Percentiles rank a stretch among this genome's conserved stretches.
These are phyloP conservation scores for Bubo bubo DNA, from an alignment of 2,113 vertebrate species.

Conservation along the genomic window DNA sequence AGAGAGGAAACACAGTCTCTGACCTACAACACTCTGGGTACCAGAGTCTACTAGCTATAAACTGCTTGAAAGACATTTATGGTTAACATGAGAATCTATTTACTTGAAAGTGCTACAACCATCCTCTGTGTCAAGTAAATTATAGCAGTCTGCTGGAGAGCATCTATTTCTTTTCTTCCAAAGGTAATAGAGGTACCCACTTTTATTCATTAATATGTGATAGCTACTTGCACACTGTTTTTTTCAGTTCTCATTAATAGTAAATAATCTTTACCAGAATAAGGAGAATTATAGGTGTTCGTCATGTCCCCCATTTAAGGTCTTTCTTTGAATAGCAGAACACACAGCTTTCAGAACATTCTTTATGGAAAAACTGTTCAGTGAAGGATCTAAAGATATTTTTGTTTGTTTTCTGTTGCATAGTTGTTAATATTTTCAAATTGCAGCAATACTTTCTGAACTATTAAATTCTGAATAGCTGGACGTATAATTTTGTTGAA, in stretches of 20 bases:
- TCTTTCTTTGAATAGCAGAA: not conserved
- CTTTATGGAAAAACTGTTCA: not conserved
- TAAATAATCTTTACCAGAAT: not conserved
- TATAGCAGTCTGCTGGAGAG: not conserved
- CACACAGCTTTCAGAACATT: not conserved
- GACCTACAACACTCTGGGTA: not conserved
- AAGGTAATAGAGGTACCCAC: not conserved
- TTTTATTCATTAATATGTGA: constrained; percentile 34
- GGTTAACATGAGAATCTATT: not conserved
- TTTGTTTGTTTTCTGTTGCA: not conserved
- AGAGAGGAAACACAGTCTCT: not conserved
- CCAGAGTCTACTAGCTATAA: not conserved
- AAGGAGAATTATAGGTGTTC: not conserved
- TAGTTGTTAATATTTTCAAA: not conserved
- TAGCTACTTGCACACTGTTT: constrained; percentile 28
- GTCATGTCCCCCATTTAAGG: not conserved
- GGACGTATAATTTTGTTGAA: not conserved
- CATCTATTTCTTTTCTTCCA: not conserved
- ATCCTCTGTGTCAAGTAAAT: not conserved
- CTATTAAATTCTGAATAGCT: not conserved
- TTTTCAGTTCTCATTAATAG: not conserved
- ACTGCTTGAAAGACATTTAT: not conserved
- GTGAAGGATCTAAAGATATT: not conserved
- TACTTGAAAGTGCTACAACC: not conserved
- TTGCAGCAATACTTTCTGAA: not conserved